Evolutionary conservation across 2,797 vertebrate species (phyloP), one percentile per base, ranked within the genome.

Genomic region (Oceanodroma leucorhoa): DNA sequence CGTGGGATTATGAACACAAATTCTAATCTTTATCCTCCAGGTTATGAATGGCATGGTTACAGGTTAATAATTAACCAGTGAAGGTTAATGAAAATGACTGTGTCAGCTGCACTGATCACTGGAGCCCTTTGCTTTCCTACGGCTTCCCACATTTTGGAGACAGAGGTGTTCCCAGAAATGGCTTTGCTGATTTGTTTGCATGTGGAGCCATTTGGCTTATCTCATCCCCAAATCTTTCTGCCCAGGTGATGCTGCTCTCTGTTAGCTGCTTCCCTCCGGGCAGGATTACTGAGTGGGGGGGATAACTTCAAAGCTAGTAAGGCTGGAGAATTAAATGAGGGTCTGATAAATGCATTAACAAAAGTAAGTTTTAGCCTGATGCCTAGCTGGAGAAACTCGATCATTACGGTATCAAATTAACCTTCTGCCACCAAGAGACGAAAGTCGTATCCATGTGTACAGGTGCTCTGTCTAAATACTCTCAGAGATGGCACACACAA

Each of bases 41-140:
- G 29, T 76, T 78, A 69, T 26, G 69, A 53, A 20, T 16, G 22
- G 54, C 48, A 43, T 62, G n/a, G 29, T 57, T 89, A 34, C 55
- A 64, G 83, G 43, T 84, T 94, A 94, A 93, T 87, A 19, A 89
- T 92, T 89, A 90, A 66, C 64, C 26, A 61, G 34, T 9, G 41
- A 48, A 70, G 14, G 61, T 80, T 81, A 67, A 83, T 51, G 71
- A 38, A 83, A 67, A 90, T 22, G 19, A 50, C 64, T 2, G 6
- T 54, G 45, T 34, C 76, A 93, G 71, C 61, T 64, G 55, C 48
- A 45, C 16, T 57, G 66, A 48, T 53, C 3, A 3, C 48, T 32
- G n/a, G 21, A 72, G 8, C 29, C 27, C 46, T 80, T 85, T 73
- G 50, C n/a, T 89, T 85, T 80, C 53, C 51, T 64, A 14, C 0